Percentiles rank a stretch among this genome's conserved stretches.
These are phyloP conservation scores for Cyclophora punctaria DNA, from an alignment of 2,888 invertebrate genomes.

Conservation along the genomic window DNA sequence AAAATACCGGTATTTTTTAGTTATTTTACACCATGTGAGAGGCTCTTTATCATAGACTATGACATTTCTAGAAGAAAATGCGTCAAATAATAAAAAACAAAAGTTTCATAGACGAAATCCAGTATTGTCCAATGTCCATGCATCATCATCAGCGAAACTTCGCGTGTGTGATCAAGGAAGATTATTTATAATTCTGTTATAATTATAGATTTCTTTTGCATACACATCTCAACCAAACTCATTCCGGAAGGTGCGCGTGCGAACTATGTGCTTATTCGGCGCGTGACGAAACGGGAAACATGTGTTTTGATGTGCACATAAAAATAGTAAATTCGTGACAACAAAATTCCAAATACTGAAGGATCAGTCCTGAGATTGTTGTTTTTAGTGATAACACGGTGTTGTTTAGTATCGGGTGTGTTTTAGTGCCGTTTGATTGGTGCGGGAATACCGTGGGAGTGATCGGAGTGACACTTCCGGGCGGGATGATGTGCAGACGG, in stretches of 20 bases:
- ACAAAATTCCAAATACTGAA: constrained; percentile 49
- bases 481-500: constrained; percentile 45
- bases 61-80: constrained; percentile 34
- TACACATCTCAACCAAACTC: constrained; percentile 46
- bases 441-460: constrained; percentile 36
- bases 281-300: constrained; percentile 55
- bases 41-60: constrained; percentile 28
- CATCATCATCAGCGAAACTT: constrained; percentile 53
- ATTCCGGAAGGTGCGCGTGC: constrained; percentile 43
- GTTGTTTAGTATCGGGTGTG: constrained; percentile 22
- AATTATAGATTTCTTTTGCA: constrained; percentile 59
- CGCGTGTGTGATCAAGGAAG: constrained; percentile 62
- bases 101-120: constrained; percentile 8
- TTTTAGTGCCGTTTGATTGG: constrained; percentile 20
- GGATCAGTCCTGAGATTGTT: constrained; percentile 18
- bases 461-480: constrained; percentile 50
- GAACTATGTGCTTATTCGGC: constrained; percentile 38
- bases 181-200: constrained; percentile 61
- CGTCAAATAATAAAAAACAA: constrained; percentile 51
- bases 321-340: constrained; percentile 55
- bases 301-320: constrained; percentile 72
- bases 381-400: constrained; percentile 15
- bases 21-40: constrained; percentile 5
- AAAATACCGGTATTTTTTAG: constrained; percentile 1
- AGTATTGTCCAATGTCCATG: constrained; percentile 40